Conservation (phyloP, 2,888 invertebrate genomes). For the Parapristionchus giblindavisi region DNA sequence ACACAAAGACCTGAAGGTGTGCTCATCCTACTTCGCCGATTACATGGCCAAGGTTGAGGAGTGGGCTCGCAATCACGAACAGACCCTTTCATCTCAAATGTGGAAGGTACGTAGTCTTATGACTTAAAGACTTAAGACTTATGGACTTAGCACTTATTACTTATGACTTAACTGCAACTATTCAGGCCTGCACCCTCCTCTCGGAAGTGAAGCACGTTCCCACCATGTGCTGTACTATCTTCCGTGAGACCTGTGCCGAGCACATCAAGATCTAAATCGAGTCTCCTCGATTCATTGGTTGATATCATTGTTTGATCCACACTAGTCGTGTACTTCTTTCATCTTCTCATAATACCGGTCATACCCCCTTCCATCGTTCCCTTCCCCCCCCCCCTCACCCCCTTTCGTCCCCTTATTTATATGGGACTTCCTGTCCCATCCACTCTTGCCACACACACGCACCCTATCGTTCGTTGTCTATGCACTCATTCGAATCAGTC, state of each 20-base stretch:
- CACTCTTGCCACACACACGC: too few relatives aligned
- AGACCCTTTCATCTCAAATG: conserved; percentile 49
- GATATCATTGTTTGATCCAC: too few relatives aligned
- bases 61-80: conserved; percentile 53
- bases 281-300: too few relatives aligned
- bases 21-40: conserved; percentile 55
- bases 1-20: conserved; percentile 54
- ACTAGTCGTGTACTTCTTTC: too few relatives aligned
- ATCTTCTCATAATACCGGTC: conserved; percentile 32
- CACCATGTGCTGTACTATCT: conserved; percentile 58
- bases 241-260: conserved; percentile 41
- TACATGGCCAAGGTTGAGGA: conserved; percentile 54
- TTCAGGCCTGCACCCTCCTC: conserved; percentile 57
- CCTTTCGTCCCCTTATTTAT: too few relatives aligned
- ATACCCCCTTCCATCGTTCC: neutral
- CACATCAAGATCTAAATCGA: conserved; percentile 34
- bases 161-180: neutral
- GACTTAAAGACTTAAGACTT: too few relatives aligned
- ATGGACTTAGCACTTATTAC: neutral
- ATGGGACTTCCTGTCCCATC: too few relatives aligned
- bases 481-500: too few relatives aligned
- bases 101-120: conserved; percentile 55
- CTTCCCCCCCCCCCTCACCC: neutral
- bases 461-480: too few relatives aligned
- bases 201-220: conserved; percentile 56